Percentiles rank a stretch among this genome's conserved stretches.
Conservation (phyloP, 2,888 invertebrate species). For the Zonitis immaculata region DNA sequence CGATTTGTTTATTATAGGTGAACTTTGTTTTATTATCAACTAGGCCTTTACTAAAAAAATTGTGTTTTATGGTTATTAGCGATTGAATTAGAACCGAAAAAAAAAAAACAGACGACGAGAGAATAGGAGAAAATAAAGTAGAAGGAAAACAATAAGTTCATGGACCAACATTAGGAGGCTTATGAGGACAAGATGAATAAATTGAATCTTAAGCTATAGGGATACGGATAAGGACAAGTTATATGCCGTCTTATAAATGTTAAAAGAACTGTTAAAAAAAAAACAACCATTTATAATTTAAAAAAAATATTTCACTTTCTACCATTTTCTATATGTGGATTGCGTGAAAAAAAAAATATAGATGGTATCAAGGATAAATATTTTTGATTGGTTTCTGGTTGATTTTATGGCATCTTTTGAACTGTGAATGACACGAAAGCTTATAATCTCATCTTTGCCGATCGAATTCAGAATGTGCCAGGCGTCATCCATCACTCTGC, state of each 20-base stretch:
- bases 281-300: no score
- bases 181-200: conserved; percentile 31
- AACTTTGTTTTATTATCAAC: conserved; percentile 13
- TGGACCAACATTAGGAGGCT: conserved; percentile 20
- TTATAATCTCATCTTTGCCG: conserved; percentile 7
- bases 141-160: conserved; percentile 23
- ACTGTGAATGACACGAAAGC: conserved; percentile 3
- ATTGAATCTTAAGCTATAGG: conserved; percentile 39
- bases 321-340: no score
- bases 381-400: conserved; percentile 3
- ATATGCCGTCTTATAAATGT: conserved; percentile 18
- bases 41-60: conserved; percentile 26
- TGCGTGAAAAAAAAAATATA: no score
- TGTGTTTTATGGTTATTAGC: conserved; percentile 36
- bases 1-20: no score
- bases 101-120: no score
- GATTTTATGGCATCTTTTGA: conserved; percentile 4
- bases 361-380: neutral
- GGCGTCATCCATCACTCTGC: conserved; percentile 1
- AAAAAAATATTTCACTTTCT: no score
- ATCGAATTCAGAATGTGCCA: conserved; percentile 1
- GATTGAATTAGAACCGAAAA: conserved; percentile 34
- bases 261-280: neutral
- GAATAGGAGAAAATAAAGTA: no score
- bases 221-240: conserved; percentile 34